phyloP scores from a whole-genome alignment of 1,140 invertebrate species.

The Drosophila sp. region DNA sequence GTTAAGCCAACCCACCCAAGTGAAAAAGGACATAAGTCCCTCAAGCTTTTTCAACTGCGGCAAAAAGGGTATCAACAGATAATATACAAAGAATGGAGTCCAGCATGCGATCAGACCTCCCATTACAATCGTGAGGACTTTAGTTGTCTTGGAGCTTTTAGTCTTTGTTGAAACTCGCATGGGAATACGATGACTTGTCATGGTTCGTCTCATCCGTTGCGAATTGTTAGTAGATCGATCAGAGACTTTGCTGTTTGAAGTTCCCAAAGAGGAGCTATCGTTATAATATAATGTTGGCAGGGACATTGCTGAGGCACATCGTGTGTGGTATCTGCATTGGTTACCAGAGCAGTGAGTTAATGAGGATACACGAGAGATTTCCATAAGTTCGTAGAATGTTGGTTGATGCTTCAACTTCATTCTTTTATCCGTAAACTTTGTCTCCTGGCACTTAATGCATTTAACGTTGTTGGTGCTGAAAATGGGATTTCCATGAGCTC shows the following conservation, averaged over 20 bases:
- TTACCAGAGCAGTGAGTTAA: conserved; percentile 72
- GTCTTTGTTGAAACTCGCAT: conserved; percentile 88
- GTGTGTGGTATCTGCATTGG: conserved; percentile 67
- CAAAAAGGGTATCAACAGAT: conserved; percentile 91
- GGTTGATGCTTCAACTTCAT: conserved; percentile 71
- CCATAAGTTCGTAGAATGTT: conserved; percentile 79
- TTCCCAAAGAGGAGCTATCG: conserved; percentile 68
- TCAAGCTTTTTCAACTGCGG: conserved; percentile 86
- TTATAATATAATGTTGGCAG: conserved; percentile 60
- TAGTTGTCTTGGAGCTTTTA: conserved; percentile 93
- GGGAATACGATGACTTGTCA: conserved; percentile 70
- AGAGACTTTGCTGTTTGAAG: conserved; percentile 22
- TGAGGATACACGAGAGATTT: conserved; percentile 76
- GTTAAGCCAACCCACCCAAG: conserved; percentile 97
- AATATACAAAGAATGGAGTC: conserved; percentile 95
- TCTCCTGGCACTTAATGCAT: conserved; percentile 63
- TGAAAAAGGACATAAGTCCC: conserved; percentile 91
- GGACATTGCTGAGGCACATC: conserved; percentile 34
- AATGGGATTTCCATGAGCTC: conserved; percentile 22
- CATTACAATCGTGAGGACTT: conserved; percentile 95
- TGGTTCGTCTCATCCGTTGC: conserved; percentile 28
- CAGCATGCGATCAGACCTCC: conserved; percentile 96
- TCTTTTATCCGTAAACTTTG: conserved; percentile 49
- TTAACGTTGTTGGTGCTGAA: conserved; percentile 51
- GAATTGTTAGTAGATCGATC: conserved; percentile 25